Evolutionary conservation across 2,797 vertebrate genomes (phyloP), one percentile per base, ranked within the genome.

Genomic region (Silurus aristotelis): DNA sequence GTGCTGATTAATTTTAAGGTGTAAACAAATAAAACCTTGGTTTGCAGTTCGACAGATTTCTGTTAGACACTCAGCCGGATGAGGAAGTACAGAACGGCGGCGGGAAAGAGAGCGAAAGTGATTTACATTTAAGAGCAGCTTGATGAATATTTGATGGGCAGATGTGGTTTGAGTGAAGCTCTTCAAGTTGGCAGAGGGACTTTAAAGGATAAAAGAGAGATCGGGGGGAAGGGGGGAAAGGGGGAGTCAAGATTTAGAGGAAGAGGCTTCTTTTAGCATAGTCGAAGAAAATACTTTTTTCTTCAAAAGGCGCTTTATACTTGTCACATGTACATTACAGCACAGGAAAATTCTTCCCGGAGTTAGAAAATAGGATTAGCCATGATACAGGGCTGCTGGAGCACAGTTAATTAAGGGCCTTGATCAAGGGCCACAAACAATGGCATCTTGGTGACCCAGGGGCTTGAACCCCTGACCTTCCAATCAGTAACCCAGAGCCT

Each of bases 111-210:
- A 64, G 86, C 83, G 48, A 84, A 61, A 86, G 84, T 87, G 61
- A 88, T 90, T 87, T 87, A 77, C 82, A 85, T 85, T 83, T 88
- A 89, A 91, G 91, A 71, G 87, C 86, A 85, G 87, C 72, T 85
- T 85, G 88, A 92, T 93, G 84, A 93, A 93, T 91, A 91, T 91
- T 92, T 91, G 80, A 94, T 92, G 86, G 61, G 22, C 67, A 86
- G 80, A 86, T 71, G 81, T 19, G 86, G 68, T 78, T 61, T 79
- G 61, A 84, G 72, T 77, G 60, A 76, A 88, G 87, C 88, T 88
- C 66, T 84, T 90, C 77, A 77, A 83, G 89, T 90, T 80, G 61
- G 64, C 48, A 72, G 79, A 73, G 72, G 73, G 73, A 81, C 61
- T 46, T 79, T 27, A 80, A 10, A 66, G 38, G 77, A 46, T 20